Base-by-base conservation (phyloP, 2,888 invertebrate species). In the Glaucopsyche alexis region DNA sequence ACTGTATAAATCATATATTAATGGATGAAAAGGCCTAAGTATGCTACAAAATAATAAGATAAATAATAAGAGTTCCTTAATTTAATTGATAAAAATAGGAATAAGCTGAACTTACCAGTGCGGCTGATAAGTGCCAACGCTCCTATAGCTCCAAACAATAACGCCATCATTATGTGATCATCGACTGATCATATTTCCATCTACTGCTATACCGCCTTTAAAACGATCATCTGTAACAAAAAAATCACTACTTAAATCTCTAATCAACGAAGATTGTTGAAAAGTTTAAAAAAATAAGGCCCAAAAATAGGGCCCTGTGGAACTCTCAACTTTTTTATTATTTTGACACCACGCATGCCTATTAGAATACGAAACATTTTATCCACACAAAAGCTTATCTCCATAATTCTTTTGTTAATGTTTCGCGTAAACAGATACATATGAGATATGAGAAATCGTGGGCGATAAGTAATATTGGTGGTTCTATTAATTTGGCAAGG, bases 171-270 rank as follows among this genome's bases (percentile, higher is more conserved):
- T 80, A 80, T 86, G 89, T 88, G 84, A 82, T 86, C 83, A 83
- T 83, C 85, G 84, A 85, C 84, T 82, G 77, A 82, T 84, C 88
- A 89, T 89, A 87, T 86, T 86, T 83, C 83, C 85, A 84, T 84
- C 84, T 80, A 79, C 82, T 82, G 80, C 77, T 81, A 80, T 85
- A 81, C 60, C 13, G 60, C 82, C 79, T 80, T 79, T 82, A 79
- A 80, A 73, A 50, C 74, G 72, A 71, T 70, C 75, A 78, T 78
- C 80, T 80, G 80, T 45, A 77, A 67, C 74, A 49, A 47, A 49
- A 49, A 29, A 4, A 19, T 47, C 29, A 29, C 1, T 29, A 3
- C 29, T 29, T 1, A 29, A 29, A 29, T 29, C 4, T 29, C 29
- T 29, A 29, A 29, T 2, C 29, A 29, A 29, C 29, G 29, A 29